Percentiles rank a stretch among this genome's conserved stretches.
Conservation (phyloP, 2,797 vertebrate genomes). For the Kryptolebias ocellatus region DNA sequence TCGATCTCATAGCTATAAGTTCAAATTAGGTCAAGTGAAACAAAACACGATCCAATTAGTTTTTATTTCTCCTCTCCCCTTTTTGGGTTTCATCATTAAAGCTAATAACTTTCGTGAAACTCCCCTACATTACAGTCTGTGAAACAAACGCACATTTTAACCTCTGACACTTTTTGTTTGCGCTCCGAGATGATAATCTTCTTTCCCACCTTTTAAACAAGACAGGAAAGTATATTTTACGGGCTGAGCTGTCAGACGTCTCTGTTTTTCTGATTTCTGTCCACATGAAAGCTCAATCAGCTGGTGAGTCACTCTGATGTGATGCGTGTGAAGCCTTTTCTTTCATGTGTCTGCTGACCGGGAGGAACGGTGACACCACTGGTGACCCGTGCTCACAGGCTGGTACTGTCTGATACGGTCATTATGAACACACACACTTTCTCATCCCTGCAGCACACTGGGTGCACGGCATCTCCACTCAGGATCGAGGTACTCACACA, state of each 20-base stretch:
- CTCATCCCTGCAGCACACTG: slow-evolving; percentile 20
- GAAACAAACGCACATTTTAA: neutral
- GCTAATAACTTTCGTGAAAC: neutral
- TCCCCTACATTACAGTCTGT: neutral
- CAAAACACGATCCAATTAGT: neutral
- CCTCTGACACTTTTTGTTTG: neutral
- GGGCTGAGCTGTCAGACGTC: neutral
- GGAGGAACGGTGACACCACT: slow-evolving; percentile 40
- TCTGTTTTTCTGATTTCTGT: neutral
- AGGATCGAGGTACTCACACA: slow-evolving; percentile 54
- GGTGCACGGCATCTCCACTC: slow-evolving; percentile 42
- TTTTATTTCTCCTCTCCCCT: neutral
- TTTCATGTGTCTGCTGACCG: slow-evolving; percentile 50
- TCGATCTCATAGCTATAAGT: neutral
- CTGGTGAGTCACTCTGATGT: slow-evolving; percentile 48
- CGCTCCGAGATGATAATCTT: neutral
- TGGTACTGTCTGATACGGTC: slow-evolving; percentile 63
- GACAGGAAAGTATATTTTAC: neutral
- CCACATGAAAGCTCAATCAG: slow-evolving; percentile 35
- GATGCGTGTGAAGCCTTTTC: slow-evolving; percentile 19
- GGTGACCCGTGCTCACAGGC: slow-evolving; percentile 48
- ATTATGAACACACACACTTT: slow-evolving; percentile 36
- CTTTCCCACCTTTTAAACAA: neutral
- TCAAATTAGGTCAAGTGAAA: neutral
- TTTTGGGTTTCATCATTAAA: neutral